Percentiles rank a stretch among this genome's conserved stretches.
phyloP scores from a whole-genome alignment of 2,113 vertebrate genomes.

The Phaethon lepturus region DNA sequence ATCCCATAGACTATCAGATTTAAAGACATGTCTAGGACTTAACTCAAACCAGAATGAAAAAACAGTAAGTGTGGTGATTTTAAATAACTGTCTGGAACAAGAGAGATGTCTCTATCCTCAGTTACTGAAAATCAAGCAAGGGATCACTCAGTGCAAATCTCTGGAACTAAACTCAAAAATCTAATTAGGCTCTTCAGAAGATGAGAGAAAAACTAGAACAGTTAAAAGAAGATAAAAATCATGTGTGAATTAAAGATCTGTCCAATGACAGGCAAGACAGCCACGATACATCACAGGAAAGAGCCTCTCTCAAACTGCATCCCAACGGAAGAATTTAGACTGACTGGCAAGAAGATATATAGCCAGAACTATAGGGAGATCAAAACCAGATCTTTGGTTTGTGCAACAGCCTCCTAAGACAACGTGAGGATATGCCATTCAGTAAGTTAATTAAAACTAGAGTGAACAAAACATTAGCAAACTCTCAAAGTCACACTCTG shows the following conservation, averaged over 20 bases:
- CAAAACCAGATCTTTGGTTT: not conserved
- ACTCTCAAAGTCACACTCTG: not conserved
- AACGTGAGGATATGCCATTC: not conserved
- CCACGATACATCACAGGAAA: not conserved
- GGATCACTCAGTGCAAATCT: not conserved
- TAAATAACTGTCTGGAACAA: not conserved
- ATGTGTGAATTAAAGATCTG: not conserved
- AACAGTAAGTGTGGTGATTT: slow-evolving; percentile 1
- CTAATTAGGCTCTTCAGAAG: not conserved
- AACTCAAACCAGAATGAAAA: slow-evolving; percentile 31
- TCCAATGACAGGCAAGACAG: not conserved
- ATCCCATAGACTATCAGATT: not conserved
- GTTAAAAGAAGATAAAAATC: not conserved
- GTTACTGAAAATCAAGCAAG: slow-evolving; percentile 18
- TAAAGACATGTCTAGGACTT: not conserved
- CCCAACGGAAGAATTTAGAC: not conserved
- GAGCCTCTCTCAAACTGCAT: not conserved
- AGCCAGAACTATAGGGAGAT: not conserved
- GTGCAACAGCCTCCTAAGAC: not conserved
- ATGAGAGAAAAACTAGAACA: not conserved
- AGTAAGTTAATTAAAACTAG: not conserved
- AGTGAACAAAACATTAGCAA: not conserved
- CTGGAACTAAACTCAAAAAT: not conserved
- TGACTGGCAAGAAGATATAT: not conserved
- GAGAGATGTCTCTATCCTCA: not conserved